Evolutionary conservation across 2,113 vertebrate species (phyloP).

Genomic region (Phrynosoma blainvillii): DNA sequence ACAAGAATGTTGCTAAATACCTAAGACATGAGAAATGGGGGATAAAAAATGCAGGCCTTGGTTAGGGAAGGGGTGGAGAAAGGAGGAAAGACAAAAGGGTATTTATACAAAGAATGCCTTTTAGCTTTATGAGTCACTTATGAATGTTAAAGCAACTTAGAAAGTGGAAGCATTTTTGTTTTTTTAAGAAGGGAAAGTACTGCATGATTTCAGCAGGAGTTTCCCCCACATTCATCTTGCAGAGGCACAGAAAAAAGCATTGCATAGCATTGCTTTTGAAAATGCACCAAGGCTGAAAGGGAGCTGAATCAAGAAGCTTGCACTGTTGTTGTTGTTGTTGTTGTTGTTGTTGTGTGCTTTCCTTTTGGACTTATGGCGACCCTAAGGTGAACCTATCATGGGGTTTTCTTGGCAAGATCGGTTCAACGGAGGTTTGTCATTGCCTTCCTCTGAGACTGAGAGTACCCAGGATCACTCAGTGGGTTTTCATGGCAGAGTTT

Average conservation of each 20-base stretch:
- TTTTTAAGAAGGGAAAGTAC: neutral
- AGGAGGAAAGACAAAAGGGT: neutral
- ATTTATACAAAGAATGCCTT: neutral
- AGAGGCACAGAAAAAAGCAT: neutral
- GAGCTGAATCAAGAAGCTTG: neutral
- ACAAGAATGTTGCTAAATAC: neutral
- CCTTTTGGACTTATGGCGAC: neutral
- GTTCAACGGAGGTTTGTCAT: neutral
- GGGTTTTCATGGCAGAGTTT: too few relatives aligned
- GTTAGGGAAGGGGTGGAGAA: too few relatives aligned
- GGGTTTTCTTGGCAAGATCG: too few relatives aligned
- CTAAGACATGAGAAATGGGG: neutral
- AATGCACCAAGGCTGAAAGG: neutral
- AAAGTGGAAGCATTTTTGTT: neutral
- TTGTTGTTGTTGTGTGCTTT: too few relatives aligned
- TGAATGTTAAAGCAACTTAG: neutral
- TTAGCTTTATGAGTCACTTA: neutral
- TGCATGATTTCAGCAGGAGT: neutral
- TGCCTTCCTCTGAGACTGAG: neutral
- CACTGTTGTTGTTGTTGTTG: neutral
- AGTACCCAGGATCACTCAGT: too few relatives aligned
- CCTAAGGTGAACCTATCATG: too few relatives aligned
- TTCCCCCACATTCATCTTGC: neutral
- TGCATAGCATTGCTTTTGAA: neutral
- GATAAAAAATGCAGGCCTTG: neutral